Base-by-base conservation (phyloP, 2,888 invertebrate species). In the Lobophora halterata region DNA sequence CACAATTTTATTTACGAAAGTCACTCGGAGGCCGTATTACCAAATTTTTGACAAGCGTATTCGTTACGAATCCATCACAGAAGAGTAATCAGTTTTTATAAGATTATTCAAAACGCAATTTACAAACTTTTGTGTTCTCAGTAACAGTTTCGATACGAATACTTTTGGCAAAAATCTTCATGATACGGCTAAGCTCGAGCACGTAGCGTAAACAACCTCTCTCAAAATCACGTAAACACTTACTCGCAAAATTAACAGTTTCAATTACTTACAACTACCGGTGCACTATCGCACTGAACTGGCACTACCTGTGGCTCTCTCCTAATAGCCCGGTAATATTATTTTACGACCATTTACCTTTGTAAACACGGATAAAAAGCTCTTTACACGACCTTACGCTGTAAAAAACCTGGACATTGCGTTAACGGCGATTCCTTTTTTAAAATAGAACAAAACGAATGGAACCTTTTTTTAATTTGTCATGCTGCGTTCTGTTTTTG, bases 291-390 rank as follows among this genome's bases (percentile, higher is more conserved):
- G 70, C 66, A 75, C 66, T 72, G 77, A 73, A 76, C 79, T 74
- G 77, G 70, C 67, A 58, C 76, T 83, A 85, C 85, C 85, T 86
- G 86, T 81, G 72, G 83, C 79, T 80, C 69, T 63, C 55, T 56
- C 65, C 65, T 78, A 79, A 79, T 73, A 72, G 75, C 72, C 65
- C 67, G 66, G 79, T 79, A 80, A 83, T 82, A 83, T 79, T 80
- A 79, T 79, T 86, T 83, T 85, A 86, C 77, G 78, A 77, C 78
- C 72, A 71, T 76, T 80, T 79, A 79, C 78, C 77, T 50, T 76
- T 79, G 75, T 79, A 80, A 82, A 83, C 79, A 80, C 68, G 75
- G 70, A 70, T 75, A 76, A 77, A 78, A 76, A 64, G 70, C 67
- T 74, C 67, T 74, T n/a, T 71, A 69, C 64, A 55, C 60, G 67